Base-by-base conservation (phyloP, 2,113 vertebrate species). In the Cephalopholis sonnerati region DNA sequence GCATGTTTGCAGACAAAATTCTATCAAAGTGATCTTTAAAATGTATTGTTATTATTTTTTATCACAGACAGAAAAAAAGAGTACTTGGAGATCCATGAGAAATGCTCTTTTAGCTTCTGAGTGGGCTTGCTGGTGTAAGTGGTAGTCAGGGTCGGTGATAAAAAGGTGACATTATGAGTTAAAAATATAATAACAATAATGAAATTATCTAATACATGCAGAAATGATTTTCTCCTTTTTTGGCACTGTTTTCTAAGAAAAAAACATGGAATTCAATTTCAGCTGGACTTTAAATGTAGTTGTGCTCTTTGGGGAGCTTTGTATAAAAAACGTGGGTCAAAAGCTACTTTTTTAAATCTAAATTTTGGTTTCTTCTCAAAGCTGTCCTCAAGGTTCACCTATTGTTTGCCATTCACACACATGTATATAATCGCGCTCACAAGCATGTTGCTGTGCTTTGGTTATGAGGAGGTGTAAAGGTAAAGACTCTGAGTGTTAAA, bases 401-500 rank as follows among this genome's bases (percentile, higher is more conserved):
- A 51, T 64, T 80, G 67, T 73, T 64, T 69, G 74, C 17, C 71
- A 62, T 61, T 66, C 68, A 82, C 51, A 81, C 77, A 72, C 50
- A 46, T 32, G 39, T 77, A 22, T 79, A 53, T 53, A 20, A 39
- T 79, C 68, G 76, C 15, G 36, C 51, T 86, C 44, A 74, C 74
- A 55, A 46, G 41, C 63, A 83, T 72, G 78, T 82, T 66, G 63
- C 83, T 94, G 91, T 93, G 91, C 87, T 94, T 94, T 94, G 93
- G 92, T 84, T 61, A 79, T 76, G 83, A 84, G 71, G 76, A 78
- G 78, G 67, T 68, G 50, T 87, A 74, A 92, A 87, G 65, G 81
- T 92, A 89, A 85, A 93, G 81, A 75, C 85, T 88, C 84, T 87
- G 74, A 91, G 91, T 93, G 87, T 92, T 90, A 89, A 92, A 92